Evolutionary conservation across 1,140 invertebrate species (phyloP), one percentile per base, ranked within the genome.

Genomic region (Aethina tumida): DNA sequence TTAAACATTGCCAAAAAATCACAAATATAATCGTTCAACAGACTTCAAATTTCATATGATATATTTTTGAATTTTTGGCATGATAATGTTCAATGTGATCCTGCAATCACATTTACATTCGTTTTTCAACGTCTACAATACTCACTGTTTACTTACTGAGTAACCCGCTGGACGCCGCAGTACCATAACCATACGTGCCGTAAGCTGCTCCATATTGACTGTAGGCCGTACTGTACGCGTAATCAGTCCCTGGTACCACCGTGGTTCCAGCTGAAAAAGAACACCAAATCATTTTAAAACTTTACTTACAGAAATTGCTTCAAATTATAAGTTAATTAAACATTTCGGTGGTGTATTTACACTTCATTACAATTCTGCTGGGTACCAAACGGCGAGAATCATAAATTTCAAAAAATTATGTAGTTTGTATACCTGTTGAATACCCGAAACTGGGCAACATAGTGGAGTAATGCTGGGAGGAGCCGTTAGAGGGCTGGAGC

Each of bases 61-160:
- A n/a, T n/a, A n/a, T n/a, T n/a, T n/a, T n/a, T n/a, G n/a, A n/a
- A n/a, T n/a, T n/a, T n/a, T n/a, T n/a, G n/a, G n/a, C n/a, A n/a
- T n/a, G n/a, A n/a, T n/a, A n/a, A n/a, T n/a, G n/a, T n/a, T n/a
- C n/a, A n/a, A n/a, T n/a, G n/a, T n/a, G n/a, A n/a, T n/a, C n/a
- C n/a, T n/a, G n/a, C n/a, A n/a, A n/a, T n/a, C n/a, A n/a, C n/a
- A n/a, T n/a, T n/a, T n/a, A n/a, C 18, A 21, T 35, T 35, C 17
- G 20, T 8, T 15, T 12, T 26, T 17, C 35, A 15, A 21, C 28
- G 22, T 19, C 22, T 38, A 43, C 40, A 53, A 76, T 77, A 76
- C 74, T 77, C 74, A 78, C 74, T 71, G 67, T 71, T 73, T 77
- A 82, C 79, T 81, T 80, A 82, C 81, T 82, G 71, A 84, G 77